Conservation (phyloP, 2,797 vertebrate species). For the Chaetodon trifasciatus region DNA sequence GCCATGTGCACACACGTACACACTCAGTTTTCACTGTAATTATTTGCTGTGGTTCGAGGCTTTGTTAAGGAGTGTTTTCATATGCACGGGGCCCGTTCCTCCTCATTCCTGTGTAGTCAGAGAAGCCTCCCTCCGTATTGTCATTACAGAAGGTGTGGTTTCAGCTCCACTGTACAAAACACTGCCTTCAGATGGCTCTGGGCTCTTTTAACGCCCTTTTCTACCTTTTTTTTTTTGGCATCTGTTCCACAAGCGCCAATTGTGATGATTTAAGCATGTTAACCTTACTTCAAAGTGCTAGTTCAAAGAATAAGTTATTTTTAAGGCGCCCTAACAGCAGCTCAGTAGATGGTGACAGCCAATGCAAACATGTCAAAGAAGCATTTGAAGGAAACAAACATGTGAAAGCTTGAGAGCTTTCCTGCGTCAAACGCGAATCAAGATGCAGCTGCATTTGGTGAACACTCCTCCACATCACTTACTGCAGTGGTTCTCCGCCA, state of each 20-base stretch:
- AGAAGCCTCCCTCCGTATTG: constrained; percentile 37
- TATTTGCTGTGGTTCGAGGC: constrained; percentile 43
- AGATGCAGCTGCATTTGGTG: not conserved
- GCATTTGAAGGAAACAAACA: not conserved
- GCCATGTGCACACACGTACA: not conserved
- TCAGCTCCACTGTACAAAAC: constrained; percentile 7
- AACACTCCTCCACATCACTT: not conserved
- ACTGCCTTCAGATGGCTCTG: not conserved
- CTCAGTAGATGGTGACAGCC: not conserved
- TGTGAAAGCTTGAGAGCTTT: too few species aligned
- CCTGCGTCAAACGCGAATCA: not conserved
- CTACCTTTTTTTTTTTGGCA: not conserved
- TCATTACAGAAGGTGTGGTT: constrained; percentile 41
- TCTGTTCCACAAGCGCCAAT: not conserved
- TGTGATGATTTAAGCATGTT: not conserved
- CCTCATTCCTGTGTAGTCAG: constrained; percentile 58
- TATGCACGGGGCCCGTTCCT: constrained; percentile 47
- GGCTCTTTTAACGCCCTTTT: not conserved
- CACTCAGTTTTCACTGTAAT: constrained; percentile 48
- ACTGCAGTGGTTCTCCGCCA: not conserved
- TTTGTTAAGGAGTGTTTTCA: constrained; percentile 62
- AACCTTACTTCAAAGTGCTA: not conserved
- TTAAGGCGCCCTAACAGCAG: not conserved
- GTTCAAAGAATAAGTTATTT: not conserved
- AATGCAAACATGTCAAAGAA: not conserved